Evolutionary conservation across 1,140 invertebrate genomes (phyloP).

Genomic region (Caerostris extrusa): DNA sequence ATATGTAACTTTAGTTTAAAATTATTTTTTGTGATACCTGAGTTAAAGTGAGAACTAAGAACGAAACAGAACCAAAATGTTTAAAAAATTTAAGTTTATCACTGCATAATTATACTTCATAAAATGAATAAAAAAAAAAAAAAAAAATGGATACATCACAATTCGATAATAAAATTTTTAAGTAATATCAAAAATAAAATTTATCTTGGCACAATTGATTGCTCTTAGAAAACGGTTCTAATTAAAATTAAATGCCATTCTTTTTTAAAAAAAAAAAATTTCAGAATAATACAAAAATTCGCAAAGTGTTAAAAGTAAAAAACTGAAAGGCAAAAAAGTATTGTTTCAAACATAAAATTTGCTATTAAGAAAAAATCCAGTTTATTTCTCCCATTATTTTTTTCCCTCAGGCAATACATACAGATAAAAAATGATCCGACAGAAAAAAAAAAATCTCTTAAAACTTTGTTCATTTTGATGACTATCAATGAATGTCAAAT

Average conservation of each 20-base stretch:
- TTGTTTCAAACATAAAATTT: not conserved
- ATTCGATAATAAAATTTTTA: not conserved
- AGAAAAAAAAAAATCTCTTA: not conserved
- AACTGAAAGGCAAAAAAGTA: not conserved
- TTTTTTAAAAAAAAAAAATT: not conserved
- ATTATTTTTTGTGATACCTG: no score
- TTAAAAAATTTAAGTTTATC: no score
- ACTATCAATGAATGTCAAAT: not conserved
- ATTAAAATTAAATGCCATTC: conserved; percentile 26
- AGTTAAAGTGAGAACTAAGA: no score
- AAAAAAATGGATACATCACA: not conserved
- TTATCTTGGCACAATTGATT: not conserved
- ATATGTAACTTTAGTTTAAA: no score
- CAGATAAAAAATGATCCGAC: not conserved
- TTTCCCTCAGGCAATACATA: not conserved
- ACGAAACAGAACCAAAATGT: no score
- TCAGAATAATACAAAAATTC: not conserved
- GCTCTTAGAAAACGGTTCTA: conserved; percentile 1
- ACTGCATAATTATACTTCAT: not conserved
- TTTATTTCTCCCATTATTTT: not conserved
- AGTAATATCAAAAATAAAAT: not conserved
- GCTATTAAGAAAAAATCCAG: not conserved
- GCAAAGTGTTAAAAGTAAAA: not conserved
- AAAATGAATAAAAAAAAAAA: not conserved
- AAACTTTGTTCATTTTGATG: conserved; percentile 7